phyloP scores from a whole-genome alignment of 2,888 invertebrate genomes.

The Cryptus armator region DNA sequence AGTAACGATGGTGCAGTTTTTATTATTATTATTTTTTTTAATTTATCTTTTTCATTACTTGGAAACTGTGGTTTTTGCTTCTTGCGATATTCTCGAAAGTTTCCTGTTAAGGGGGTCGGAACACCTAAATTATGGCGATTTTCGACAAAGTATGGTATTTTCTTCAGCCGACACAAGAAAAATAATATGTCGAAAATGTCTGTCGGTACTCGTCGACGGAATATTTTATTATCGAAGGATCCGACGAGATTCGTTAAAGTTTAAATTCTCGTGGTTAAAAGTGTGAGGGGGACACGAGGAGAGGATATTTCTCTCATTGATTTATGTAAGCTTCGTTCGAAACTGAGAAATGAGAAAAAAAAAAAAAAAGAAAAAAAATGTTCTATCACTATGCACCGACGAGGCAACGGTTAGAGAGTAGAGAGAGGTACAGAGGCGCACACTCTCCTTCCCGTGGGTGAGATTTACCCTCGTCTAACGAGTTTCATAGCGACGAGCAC shows the following conservation, averaged over 20 bases:
- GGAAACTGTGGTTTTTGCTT: background rate
- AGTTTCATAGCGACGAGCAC: conserved; percentile 55
- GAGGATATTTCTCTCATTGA: conserved; percentile 7
- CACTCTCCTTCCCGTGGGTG: conserved; percentile 49
- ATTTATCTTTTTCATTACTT: background rate
- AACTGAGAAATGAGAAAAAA: background rate
- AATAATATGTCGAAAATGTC: conserved; percentile 11
- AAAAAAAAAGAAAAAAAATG: no score
- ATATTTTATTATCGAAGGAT: conserved; percentile 3
- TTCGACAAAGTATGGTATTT: no score
- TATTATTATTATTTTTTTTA: background rate
- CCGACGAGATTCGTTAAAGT: conserved; percentile 40
- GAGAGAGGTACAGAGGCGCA: conserved; percentile 17
- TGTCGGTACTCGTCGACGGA: background rate
- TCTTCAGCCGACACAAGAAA: no score
- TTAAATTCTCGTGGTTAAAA: conserved; percentile 10
- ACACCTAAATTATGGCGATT: no score
- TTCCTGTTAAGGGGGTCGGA: background rate
- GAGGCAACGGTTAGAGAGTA: conserved; percentile 27
- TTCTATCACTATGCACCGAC: conserved; percentile 21
- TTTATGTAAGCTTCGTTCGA: conserved; percentile 26
- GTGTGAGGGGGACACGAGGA: background rate
- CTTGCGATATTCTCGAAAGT: conserved; percentile 6
- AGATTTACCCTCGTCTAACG: conserved; percentile 62
- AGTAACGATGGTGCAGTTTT: background rate